phyloP scores from a whole-genome alignment of 2,113 vertebrate genomes.

The Eretmochelys imbricata region DNA sequence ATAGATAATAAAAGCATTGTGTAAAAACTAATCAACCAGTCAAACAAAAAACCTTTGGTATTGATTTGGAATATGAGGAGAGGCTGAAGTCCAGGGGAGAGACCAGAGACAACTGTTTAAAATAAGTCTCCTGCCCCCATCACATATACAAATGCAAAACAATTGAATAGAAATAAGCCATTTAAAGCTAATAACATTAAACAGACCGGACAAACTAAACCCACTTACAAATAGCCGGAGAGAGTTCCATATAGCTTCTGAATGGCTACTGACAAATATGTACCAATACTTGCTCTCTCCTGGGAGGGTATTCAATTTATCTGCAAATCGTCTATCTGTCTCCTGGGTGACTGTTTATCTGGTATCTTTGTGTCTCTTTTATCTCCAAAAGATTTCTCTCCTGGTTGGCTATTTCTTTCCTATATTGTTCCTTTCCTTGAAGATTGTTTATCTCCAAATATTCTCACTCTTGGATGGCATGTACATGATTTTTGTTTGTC shows the following conservation, averaged over 20 bases:
- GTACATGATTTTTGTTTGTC: conserved; percentile 33
- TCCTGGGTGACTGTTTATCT: conserved; percentile 35
- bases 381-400: conserved; percentile 17
- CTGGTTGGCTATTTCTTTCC: conserved; percentile 13
- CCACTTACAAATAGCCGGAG: conserved; percentile 34
- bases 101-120: conserved; percentile 18
- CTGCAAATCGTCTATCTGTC: conserved; percentile 31
- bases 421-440: conserved; percentile 1
- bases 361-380: conserved; percentile 29
- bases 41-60: not conserved
- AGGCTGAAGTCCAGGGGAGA: not conserved
- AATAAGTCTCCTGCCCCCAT: conserved; percentile 11
- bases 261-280: conserved; percentile 52
- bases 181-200: conserved; percentile 58
- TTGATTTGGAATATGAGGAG: not conserved
- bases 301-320: conserved; percentile 52
- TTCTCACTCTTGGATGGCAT: conserved; percentile 12
- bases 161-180: conserved; percentile 60
- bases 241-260: conserved; percentile 42
- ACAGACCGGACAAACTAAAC: conserved; percentile 20
- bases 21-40: not conserved
- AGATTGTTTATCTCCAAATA: conserved; percentile 15
- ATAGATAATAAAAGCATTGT: not conserved
- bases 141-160: conserved; percentile 41
- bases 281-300: conserved; percentile 25